Evolutionary conservation across 2,888 invertebrate species (phyloP).

Genomic region (Protula sp.): DNA sequence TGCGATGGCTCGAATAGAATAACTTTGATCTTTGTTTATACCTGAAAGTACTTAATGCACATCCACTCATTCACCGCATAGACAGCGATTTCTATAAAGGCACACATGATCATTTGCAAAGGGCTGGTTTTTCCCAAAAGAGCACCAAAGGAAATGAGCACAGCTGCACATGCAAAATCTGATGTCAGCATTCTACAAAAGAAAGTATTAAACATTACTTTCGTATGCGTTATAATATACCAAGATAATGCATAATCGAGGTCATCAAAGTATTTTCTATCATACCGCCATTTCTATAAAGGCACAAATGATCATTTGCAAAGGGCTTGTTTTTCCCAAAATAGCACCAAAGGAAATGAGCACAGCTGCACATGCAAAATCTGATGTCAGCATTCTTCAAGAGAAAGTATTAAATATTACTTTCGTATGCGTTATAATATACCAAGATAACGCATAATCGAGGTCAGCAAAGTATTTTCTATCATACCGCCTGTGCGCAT

Average conservation of each 20-base stretch:
- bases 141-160: slow-evolving; percentile 57
- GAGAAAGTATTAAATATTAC: background rate
- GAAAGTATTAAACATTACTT: too few relatives aligned
- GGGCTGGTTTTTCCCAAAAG: slow-evolving; percentile 56
- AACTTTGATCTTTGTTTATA: too few relatives aligned
- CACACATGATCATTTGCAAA: slow-evolving; percentile 54
- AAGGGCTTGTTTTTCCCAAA: slow-evolving; percentile 47
- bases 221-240: too few relatives aligned
- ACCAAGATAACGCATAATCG: background rate
- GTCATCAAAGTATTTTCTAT: too few relatives aligned
- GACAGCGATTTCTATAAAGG: slow-evolving; percentile 53
- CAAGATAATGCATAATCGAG: too few relatives aligned
- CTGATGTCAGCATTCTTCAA: slow-evolving; percentile 46
- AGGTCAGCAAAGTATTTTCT: too few relatives aligned
- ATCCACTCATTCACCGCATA: slow-evolving; percentile 53
- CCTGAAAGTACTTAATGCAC: slow-evolving; percentile 41
- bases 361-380: slow-evolving; percentile 48
- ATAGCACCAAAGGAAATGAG: slow-evolving; percentile 54
- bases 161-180: slow-evolving; percentile 48
- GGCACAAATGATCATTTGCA: slow-evolving; percentile 50
- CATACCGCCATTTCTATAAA: slow-evolving; percentile 45
- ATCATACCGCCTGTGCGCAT: too few relatives aligned
- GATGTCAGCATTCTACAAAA: slow-evolving; percentile 20
- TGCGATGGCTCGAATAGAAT: too few relatives aligned
- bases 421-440: background rate